Base-by-base conservation (phyloP, 2,797 vertebrate genomes). In the Ibycter americanus region DNA sequence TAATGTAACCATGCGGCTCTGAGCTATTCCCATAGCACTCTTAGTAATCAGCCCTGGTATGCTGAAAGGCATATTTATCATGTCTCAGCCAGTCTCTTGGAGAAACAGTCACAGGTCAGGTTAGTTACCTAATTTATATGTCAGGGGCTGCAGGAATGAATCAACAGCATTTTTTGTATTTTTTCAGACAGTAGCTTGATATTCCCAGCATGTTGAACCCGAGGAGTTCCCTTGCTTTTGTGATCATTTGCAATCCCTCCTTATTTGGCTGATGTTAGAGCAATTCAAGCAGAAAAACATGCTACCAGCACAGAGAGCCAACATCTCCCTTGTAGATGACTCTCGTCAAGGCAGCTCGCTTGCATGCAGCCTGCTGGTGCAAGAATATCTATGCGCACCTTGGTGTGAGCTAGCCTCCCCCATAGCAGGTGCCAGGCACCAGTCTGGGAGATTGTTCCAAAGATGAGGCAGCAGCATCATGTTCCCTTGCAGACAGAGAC, bases 61-160 rank as follows among this genome's bases (percentile, higher is more conserved):
- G 96, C 8, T 91, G 93, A 97, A 90, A 96, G 93, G 91, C 81
- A 94, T 93, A 97, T 97, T 97, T 97, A 94, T 97, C 97, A 97
- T 93, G 96, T 90, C 87, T 91, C 91, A 74, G 90, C 86, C 19
- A 25, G 95, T 93, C 95, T 92, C 94, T 76, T 5, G 4, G 92
- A 96, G 95, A 94, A 90, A 94, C 92, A 91, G 89, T 92, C 95
- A 93, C 70, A 96, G 94, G 96, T 97, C 96, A 94, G 78, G 67
- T 89, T 93, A 90, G 91, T 96, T 96, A 93, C 93, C 95, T 93
- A 95, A 97, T 97, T 97, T 97, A 92, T 96, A 91, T 94, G 95
- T 97, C 96, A 97, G 90, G 61, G 91, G 87, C 82, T 86, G 87
- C 93, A 96, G 89, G 92, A 92, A 96, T 83, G 77, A 95, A 92